Conservation (phyloP, 1,140 invertebrate species). For the Macrosteles quadrilineatus region DNA sequence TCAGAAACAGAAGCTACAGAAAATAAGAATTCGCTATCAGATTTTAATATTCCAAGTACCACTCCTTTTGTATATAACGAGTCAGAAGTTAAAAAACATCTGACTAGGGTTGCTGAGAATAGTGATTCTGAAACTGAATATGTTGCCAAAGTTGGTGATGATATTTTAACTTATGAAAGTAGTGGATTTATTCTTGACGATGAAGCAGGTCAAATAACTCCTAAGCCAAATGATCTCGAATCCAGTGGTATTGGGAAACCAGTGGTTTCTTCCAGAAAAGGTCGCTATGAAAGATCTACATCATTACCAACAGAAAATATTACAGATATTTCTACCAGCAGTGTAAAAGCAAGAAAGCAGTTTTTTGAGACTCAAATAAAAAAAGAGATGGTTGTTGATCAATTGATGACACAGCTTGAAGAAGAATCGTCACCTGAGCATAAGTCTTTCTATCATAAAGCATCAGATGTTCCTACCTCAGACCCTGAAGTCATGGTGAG, state of each 20-base stretch:
- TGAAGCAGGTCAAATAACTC: no score
- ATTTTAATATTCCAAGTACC: no score
- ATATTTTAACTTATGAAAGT: conserved; percentile 53
- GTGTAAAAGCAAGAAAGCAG: conserved; percentile 49
- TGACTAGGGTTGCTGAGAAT: conserved; percentile 28
- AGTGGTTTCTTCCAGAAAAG: conserved; percentile 42
- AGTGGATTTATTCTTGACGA: conserved; percentile 55
- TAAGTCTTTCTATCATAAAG: conserved; percentile 45
- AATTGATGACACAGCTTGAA: conserved; percentile 52
- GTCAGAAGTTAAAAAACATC: background rate
- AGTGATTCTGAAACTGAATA: conserved; percentile 48
- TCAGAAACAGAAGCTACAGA: conserved; percentile 40
- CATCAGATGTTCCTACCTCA: conserved; percentile 38
- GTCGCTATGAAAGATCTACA: conserved; percentile 52
- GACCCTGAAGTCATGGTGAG: conserved; percentile 45
- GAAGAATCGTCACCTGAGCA: conserved; percentile 56
- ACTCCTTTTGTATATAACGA: no score
- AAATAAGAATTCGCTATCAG: conserved; percentile 1
- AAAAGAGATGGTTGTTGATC: conserved; percentile 54
- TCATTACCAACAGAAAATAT: conserved; percentile 53
- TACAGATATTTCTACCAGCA: conserved; percentile 47
- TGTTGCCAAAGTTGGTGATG: conserved; percentile 41
- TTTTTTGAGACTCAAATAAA: conserved; percentile 55
- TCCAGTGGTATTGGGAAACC: background rate
- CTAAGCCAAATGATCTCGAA: background rate